A percentile compares a stretch with the other conserved stretches of the same genome.
These are phyloP conservation scores for Triplophysa dalaica DNA, from an alignment of 2,113 vertebrate genomes.

Conservation along the genomic window DNA sequence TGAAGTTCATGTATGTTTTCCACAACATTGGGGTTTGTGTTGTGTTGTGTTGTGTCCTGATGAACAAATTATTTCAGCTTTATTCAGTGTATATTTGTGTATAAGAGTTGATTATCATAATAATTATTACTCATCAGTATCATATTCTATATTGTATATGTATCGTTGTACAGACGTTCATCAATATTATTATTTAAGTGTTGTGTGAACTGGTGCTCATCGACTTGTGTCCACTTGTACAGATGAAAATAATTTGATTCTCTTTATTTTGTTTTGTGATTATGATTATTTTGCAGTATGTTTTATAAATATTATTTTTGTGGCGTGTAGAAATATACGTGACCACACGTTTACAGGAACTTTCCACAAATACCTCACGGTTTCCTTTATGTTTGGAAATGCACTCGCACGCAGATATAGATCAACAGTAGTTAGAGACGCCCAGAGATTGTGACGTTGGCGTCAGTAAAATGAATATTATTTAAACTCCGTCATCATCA, in stretches of 20 bases:
- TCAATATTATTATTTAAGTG: conserved; percentile 67
- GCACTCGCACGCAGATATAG: not conserved
- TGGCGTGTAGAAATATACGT: not conserved
- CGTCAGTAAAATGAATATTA: too few species aligned
- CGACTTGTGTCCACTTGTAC: conserved; percentile 64
- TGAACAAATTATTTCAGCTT: conserved; percentile 38
- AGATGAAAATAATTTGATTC: conserved; percentile 63
- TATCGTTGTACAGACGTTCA: conserved; percentile 78
- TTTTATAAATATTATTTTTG: not conserved
- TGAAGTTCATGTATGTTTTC: too few species aligned
- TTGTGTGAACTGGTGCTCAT: conserved; percentile 69
- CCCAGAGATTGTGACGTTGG: not conserved
- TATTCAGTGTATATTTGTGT: conserved; percentile 83
- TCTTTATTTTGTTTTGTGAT: conserved; percentile 46
- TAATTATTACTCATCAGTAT: conserved; percentile 69
- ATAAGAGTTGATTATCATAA: conserved; percentile 81
- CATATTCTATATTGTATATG: conserved; percentile 77
- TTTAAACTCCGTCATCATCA: not conserved
- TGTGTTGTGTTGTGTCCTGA: too few species aligned
- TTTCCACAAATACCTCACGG: conserved; percentile 29
- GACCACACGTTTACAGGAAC: not conserved
- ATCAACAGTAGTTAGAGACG: not conserved
- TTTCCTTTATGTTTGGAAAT: not conserved
- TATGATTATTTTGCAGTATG: conserved; percentile 20
- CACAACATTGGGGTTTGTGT: too few species aligned